Percentiles rank a stretch among this genome's conserved stretches.
phyloP scores from a whole-genome alignment of 1,140 invertebrate genomes.

The Drosophila nigromelanica region DNA sequence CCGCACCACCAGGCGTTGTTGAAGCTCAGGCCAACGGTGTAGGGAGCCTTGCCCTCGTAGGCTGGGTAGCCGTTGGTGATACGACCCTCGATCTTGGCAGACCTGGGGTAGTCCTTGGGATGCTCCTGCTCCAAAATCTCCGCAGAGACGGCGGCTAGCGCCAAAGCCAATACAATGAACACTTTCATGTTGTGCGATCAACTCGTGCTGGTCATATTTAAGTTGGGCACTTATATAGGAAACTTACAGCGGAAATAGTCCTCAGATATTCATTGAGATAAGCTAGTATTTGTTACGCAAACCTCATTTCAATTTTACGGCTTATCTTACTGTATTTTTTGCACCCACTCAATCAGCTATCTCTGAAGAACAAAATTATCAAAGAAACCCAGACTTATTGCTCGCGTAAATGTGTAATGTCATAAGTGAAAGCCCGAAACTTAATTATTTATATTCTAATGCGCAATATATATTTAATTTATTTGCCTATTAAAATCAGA shows the following conservation, averaged over 20 bases:
- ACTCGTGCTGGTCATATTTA: neutral
- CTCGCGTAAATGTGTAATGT: too few relatives aligned
- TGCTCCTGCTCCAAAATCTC: conserved; percentile 5
- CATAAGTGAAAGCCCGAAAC: neutral
- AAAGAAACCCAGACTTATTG: neutral
- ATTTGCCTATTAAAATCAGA: too few relatives aligned
- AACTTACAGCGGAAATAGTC: neutral
- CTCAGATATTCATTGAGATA: neutral
- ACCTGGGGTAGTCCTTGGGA: too few relatives aligned
- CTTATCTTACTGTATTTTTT: neutral
- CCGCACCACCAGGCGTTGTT: conserved; percentile 85
- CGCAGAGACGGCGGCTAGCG: conserved; percentile 21
- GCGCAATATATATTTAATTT: too few relatives aligned
- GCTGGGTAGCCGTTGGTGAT: conserved; percentile 51
- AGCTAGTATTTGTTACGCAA: neutral
- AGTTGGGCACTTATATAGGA: conserved; percentile 9
- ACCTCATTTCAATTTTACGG: neutral
- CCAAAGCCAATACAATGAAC: conserved; percentile 19
- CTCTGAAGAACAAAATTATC: neutral
- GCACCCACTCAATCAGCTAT: conserved; percentile 16
- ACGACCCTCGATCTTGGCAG: conserved; percentile 29
- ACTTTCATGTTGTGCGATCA: conserved; percentile 36
- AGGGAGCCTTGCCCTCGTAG: conserved; percentile 29
- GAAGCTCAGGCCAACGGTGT: conserved; percentile 66
- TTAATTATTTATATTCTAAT: neutral